A percentile compares a stretch with the other conserved stretches of the same genome.
These are phyloP conservation scores for Acanthornis magna DNA, from an alignment of 2,797 vertebrate genomes.

Conservation along the genomic window DNA sequence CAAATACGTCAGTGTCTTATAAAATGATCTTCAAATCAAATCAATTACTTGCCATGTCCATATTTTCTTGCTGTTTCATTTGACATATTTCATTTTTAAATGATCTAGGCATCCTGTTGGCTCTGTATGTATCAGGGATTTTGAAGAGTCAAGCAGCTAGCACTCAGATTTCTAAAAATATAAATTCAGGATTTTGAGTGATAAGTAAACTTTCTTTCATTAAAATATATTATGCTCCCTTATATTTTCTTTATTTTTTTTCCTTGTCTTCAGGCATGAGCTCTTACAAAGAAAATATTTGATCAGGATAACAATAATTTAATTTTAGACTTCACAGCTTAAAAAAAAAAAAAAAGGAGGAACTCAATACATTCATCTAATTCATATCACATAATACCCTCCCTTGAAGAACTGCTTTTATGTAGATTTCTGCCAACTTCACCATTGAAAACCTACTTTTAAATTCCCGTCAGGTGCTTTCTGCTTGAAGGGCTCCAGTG, in stretches of 20 bases:
- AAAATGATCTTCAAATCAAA: neutral
- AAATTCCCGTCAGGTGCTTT: conserved; percentile 40
- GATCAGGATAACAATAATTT: conserved; percentile 4
- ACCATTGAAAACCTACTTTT: conserved; percentile 44
- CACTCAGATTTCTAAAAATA: neutral
- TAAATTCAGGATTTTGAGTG: neutral
- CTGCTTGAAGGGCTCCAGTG: conserved; percentile 34
- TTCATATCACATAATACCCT: conserved; percentile 42
- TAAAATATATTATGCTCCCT: neutral
- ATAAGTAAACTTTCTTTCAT: neutral
- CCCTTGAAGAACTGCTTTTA: conserved; percentile 39
- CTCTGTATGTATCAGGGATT: neutral
- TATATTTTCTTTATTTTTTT: conserved; percentile 16
- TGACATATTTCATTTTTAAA: neutral
- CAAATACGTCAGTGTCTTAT: neutral
- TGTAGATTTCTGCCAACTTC: conserved; percentile 50
- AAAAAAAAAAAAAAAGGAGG: neutral
- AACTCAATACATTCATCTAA: neutral
- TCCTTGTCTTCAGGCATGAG: neutral
- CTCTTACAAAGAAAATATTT: neutral
- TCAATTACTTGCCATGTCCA: neutral
- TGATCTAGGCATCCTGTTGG: neutral
- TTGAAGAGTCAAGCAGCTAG: neutral
- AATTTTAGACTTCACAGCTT: neutral
- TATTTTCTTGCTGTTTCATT: neutral